phyloP scores from a whole-genome alignment of 2,113 vertebrate genomes.

The Picathartes gymnocephalus region DNA sequence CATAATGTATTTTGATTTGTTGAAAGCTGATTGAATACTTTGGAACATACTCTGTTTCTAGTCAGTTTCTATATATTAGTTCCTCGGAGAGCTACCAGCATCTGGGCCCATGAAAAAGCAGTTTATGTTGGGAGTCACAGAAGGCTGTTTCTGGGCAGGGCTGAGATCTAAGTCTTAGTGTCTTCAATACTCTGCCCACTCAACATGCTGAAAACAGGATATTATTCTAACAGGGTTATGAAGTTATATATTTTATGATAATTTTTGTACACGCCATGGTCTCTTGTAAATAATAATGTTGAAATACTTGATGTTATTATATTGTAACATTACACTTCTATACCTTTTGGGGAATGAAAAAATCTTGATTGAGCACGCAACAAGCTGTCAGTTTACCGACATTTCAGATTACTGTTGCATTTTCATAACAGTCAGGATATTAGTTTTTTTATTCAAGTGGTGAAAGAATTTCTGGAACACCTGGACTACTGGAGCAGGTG shows the following conservation, averaged over 20 bases:
- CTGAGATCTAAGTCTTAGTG: background rate
- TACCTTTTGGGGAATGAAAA: background rate
- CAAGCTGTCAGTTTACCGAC: background rate
- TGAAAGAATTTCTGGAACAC: background rate
- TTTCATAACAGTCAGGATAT: background rate
- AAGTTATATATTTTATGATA: background rate
- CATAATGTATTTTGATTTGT: background rate
- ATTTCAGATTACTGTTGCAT: background rate
- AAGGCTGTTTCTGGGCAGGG: background rate
- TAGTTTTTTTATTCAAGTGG: background rate
- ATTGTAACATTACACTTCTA: background rate
- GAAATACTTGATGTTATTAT: background rate
- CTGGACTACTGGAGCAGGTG: background rate
- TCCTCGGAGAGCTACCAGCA: background rate
- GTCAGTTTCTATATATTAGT: background rate
- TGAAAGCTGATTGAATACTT: background rate
- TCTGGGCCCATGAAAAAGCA: background rate
- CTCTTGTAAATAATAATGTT: background rate
- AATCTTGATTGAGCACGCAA: background rate
- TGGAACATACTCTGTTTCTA: fast-evolving
- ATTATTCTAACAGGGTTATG: background rate
- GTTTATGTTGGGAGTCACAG: background rate
- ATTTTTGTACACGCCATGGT: background rate
- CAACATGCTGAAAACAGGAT: background rate
- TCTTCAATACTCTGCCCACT: background rate